Evolutionary conservation across 2,797 vertebrate species (phyloP).

Genomic region (Natrix natrix): DNA sequence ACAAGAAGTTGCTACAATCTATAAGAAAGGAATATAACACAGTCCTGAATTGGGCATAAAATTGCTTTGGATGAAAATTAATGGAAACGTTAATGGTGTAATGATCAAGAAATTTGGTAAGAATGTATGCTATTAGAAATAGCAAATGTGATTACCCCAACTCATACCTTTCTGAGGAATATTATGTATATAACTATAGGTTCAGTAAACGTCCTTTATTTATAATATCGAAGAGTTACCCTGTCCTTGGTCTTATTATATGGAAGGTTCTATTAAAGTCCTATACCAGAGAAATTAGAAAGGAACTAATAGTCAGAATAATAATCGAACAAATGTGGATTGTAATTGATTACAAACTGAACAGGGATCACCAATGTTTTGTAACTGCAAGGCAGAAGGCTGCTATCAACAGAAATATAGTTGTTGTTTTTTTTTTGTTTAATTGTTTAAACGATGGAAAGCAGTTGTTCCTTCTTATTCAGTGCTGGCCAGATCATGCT

Average conservation of each 20-base stretch:
- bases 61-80: not conserved
- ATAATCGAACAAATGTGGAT: not conserved
- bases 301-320: not conserved
- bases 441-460: not conserved
- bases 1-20: not conserved
- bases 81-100: not conserved
- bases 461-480: not conserved
- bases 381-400: not conserved
- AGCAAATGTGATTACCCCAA: not conserved
- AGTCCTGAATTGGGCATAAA: not conserved
- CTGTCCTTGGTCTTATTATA: not conserved
- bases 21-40: not conserved
- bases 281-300: not conserved
- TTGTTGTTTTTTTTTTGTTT: not conserved
- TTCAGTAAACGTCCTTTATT: not conserved
- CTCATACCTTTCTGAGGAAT: not conserved
- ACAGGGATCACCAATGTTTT: not conserved
- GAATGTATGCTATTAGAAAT: not conserved
- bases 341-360: not conserved
- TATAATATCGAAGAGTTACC: not conserved
- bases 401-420: not conserved
- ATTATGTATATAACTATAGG: not conserved
- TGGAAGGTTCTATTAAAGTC: not conserved
- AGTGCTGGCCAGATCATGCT: not conserved
- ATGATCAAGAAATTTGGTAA: not conserved